phyloP scores from a whole-genome alignment of 2,797 vertebrate species.

The Protonibea diacanthus region DNA sequence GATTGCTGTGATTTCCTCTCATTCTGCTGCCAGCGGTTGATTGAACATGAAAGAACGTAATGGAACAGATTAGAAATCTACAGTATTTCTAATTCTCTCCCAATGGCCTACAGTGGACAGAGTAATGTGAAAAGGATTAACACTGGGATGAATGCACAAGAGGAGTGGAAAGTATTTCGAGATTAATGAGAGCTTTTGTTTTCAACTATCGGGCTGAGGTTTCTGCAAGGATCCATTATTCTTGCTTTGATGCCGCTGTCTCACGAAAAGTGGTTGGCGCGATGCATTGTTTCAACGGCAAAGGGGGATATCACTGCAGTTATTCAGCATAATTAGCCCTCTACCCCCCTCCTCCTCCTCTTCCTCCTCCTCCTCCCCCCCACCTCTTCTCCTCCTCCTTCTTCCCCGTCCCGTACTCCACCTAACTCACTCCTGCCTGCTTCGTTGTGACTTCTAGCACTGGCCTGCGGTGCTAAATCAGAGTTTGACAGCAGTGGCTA shows the following conservation, averaged over 20 bases:
- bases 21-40: constrained; percentile 60
- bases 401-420: constrained; percentile 32
- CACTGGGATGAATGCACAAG: constrained; percentile 68
- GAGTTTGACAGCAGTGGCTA: constrained; percentile 67
- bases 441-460: constrained; percentile 58
- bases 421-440: constrained; percentile 59
- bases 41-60: constrained; percentile 57
- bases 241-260: constrained; percentile 82
- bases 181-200: constrained; percentile 83
- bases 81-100: constrained; percentile 70
- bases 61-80: constrained; percentile 73
- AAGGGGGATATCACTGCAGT: constrained; percentile 73
- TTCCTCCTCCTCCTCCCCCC: no score
- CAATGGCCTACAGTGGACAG: constrained; percentile 76
- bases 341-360: background rate
- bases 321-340: constrained; percentile 76
- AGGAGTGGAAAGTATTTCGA: constrained; percentile 65
- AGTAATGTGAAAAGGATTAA: constrained; percentile 83
- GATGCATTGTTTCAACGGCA: constrained; percentile 78
- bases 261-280: constrained; percentile 75
- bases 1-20: constrained; percentile 43
- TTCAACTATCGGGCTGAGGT: constrained; percentile 74
- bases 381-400: constrained; percentile 10
- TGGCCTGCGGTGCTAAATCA: constrained; percentile 75
- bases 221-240: constrained; percentile 82